Percentiles rank a stretch among this genome's conserved stretches.
phyloP scores from a whole-genome alignment of 2,888 invertebrate genomes.

The Hirtodrosophila cameraria region DNA sequence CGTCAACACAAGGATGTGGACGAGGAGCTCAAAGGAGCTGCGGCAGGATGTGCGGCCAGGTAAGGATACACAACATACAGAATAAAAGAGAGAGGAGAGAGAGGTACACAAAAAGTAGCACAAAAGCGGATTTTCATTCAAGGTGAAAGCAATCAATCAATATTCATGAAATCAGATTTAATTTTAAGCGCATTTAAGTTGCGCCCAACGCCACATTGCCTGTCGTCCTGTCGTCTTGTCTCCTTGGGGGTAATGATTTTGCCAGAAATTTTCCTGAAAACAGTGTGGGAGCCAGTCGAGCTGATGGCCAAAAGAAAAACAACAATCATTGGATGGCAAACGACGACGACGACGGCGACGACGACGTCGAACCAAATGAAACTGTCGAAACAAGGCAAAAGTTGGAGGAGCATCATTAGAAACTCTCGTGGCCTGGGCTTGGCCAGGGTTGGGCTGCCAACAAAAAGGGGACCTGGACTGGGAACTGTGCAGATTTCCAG shows the following conservation, averaged over 20 bases:
- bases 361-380: constrained; percentile 68
- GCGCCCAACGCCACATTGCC: constrained; percentile 31
- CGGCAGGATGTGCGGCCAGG: constrained; percentile 56
- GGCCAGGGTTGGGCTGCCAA: constrained; percentile 4
- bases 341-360: constrained; percentile 56
- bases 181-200: constrained; percentile 79
- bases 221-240: not conserved
- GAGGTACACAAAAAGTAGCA: constrained; percentile 64
- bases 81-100: no score
- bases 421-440: constrained; percentile 43
- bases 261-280: constrained; percentile 50
- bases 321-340: constrained; percentile 57
- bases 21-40: constrained; percentile 28
- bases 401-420: constrained; percentile 73
- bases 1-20: constrained; percentile 18
- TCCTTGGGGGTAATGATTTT: constrained; percentile 39
- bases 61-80: constrained; percentile 38
- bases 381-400: constrained; percentile 60
- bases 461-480: constrained; percentile 6
- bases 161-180: constrained; percentile 80
- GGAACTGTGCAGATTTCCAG: constrained; percentile 25
- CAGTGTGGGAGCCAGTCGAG: constrained; percentile 30
- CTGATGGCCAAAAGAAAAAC: constrained; percentile 43
- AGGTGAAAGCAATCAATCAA: constrained; percentile 80
- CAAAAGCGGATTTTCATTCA: constrained; percentile 79